phyloP scores from a whole-genome alignment of 2,113 vertebrate species.

The Dermatemys mawii region DNA sequence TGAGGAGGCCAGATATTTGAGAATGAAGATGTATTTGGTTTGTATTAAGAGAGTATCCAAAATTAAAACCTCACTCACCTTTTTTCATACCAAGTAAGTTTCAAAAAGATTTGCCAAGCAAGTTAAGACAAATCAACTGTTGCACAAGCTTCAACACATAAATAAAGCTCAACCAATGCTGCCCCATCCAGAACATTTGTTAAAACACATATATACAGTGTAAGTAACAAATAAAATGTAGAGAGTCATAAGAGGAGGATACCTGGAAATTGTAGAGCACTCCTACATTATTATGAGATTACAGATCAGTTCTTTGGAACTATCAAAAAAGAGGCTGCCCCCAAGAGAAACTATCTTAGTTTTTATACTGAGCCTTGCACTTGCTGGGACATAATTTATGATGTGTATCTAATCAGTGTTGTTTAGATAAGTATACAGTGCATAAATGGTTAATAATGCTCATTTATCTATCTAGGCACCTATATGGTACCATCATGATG shows the following conservation, averaged over 20 bases:
- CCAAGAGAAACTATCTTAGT: constrained; percentile 22
- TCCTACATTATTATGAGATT: neutral
- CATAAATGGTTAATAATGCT: constrained; percentile 24
- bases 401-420: neutral
- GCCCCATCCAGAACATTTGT: neutral
- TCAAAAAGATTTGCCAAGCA: neutral
- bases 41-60: neutral
- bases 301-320: constrained; percentile 46
- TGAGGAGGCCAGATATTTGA: neutral
- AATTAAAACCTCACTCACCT: neutral
- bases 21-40: neutral
- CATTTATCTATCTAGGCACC: constrained; percentile 33
- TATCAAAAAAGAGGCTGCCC: constrained; percentile 19
- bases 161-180: neutral
- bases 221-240: neutral
- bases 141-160: neutral
- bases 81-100: neutral
- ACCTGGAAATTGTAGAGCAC: neutral
- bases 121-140: constrained; percentile 18
- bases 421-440: constrained; percentile 18
- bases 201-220: neutral
- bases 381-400: neutral
- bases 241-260: neutral
- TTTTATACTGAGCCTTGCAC: neutral
- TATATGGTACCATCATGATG: neutral